Base-by-base conservation (phyloP, 2,888 invertebrate species). In the Crepidodera aurea region DNA sequence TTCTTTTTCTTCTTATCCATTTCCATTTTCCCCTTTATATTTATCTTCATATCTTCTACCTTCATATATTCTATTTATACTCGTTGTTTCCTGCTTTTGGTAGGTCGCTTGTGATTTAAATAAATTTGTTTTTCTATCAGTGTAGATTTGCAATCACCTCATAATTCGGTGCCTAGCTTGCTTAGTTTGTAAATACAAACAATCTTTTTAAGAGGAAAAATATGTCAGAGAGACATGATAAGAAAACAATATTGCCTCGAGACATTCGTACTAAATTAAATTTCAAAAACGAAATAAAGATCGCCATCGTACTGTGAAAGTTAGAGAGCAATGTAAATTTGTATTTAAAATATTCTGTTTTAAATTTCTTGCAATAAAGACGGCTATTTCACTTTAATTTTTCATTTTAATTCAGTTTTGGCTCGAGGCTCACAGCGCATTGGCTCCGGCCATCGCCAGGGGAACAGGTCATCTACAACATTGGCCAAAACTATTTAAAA, bases 361-460 rank as follows among this genome's bases (percentile, higher is more conserved):
- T 76, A 74, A 74, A 76, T 75, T 75, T 76, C 74, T 72, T 71
- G 74, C 71, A 76, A 77, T 77, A 76, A 76, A 76, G 76, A 74
- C 75, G 74, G 74, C 75, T 73, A 76, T 76, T 76, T 71, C 75
- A 69, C 73, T 77, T 76, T 76, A 76, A 77, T 77, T 77, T 77
- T 77, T 75, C 76, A 77, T 76, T 75, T 77, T 76, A 76, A 77
- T 77, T 76, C 75, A 75, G 75, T 76, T 75, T 75, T 55, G 66
- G 71, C 68, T 68, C 71, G 60, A 61, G 62, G 60, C 57, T 44
- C 40, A 64, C 56, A 57, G 57, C 57, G 57, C 53, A 66, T 68
- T 65, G 70, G 67, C 48, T 57, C 37, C 48, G 57, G 39, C 40
- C 53, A 46, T 27, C 48, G 13, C 10, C 10, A 34, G 13, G 2